Evolutionary conservation across 2,888 invertebrate genomes (phyloP).

Genomic region (Ommatoiulus sabulosus): DNA sequence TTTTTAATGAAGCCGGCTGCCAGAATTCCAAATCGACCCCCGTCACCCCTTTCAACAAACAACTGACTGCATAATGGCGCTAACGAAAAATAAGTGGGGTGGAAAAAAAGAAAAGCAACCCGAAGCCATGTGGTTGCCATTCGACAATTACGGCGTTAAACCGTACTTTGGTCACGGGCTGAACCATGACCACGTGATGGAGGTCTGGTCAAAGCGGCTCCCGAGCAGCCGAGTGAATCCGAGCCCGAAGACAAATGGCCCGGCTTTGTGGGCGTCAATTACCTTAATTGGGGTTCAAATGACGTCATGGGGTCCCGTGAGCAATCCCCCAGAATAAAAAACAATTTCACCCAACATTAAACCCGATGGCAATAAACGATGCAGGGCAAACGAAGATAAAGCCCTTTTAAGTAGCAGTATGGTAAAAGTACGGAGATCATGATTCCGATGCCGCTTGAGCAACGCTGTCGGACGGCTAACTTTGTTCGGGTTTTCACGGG

Average conservation of each 20-base stretch:
- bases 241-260: too few relatives aligned
- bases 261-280: background rate
- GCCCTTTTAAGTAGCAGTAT: too few relatives aligned
- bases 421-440: too few relatives aligned
- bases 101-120: background rate
- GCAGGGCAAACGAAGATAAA: too few relatives aligned
- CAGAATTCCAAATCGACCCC: background rate
- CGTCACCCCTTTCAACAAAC: background rate
- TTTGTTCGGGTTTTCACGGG: too few relatives aligned
- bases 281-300: background rate
- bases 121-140: background rate
- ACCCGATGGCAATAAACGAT: background rate
- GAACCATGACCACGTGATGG: background rate
- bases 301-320: background rate
- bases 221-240: background rate
- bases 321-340: too few relatives aligned
- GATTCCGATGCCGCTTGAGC: too few relatives aligned
- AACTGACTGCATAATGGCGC: background rate
- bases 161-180: background rate
- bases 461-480: too few relatives aligned
- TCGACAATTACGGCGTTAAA: conserved; percentile 1
- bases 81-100: background rate
- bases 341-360: background rate
- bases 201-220: background rate
- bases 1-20: background rate